Evolutionary conservation across 2,797 vertebrate genomes (phyloP), one percentile per base, ranked within the genome.

Genomic region (Hylomyscus alleni): DNA sequence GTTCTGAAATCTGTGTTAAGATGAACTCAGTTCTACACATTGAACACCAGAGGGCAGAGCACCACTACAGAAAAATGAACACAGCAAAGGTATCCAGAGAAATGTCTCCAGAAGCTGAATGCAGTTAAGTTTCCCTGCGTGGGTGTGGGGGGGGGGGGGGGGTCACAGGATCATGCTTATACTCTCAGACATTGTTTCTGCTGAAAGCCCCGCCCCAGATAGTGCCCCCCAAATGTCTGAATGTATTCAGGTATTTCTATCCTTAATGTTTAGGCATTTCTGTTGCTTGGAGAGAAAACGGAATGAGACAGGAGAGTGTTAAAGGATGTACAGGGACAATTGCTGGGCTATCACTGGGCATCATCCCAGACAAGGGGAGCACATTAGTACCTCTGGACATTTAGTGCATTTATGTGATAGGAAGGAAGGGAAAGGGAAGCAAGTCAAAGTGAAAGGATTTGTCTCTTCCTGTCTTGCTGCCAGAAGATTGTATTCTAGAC

Each of bases 31-130:
- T 95, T 97, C 85, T 37, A 50, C 22, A 72, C 13, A 24, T 31
- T 1, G 0, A 58, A 91, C 98, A 91, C 91, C 44, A 97, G 98
- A 92, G 97, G 92, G 94, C 97, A 96, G 92, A 93, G 87, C 11
- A 0, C 47, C 82, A 88, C 95, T 89, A 54, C 24, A 47, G 24
- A 40, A 7, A 94, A 85, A 58, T 37, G 29, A 6, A 77, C 6
- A 47, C 37, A 0, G 34, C 40, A 1, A 11, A 9, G 0, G 0
- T 6, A 0, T 12, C 24, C 73, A 34, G 22, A 9, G 19, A 13
- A 31, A 95, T 65, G 10, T n/a, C 60, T 90, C 56, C 47, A 75
- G 73, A 90, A 11, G 24, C 13, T 11, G 24, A 40, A 52, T 85
- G n/a, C 34, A 19, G 34, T 62, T 65, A 26, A 20, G 29, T 52